Evolutionary conservation across 2,888 invertebrate species (phyloP), one percentile per base, ranked within the genome.

Genomic region (Rutpela maculata): DNA sequence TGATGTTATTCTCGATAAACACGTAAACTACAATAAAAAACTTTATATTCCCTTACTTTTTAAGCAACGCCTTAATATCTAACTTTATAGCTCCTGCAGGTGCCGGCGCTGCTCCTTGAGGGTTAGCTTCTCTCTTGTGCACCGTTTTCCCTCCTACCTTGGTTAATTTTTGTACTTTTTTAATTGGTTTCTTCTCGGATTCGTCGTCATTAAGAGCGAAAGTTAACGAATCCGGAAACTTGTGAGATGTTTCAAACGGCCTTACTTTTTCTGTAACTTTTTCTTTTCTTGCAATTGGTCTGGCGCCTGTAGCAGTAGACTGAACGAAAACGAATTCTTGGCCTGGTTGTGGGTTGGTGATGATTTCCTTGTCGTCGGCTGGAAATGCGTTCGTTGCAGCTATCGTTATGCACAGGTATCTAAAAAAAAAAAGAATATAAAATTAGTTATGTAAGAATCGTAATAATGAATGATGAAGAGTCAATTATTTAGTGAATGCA

Each of bases 231-330:
- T 89, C 92, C 0, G 93, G 93, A 81, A 94, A 91, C 89, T 95
- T 95, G 87, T 95, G 95, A 1, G 95, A 91, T 1, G 95, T 94
- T 89, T 95, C 95, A 84, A 95, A 95, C 11, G 89, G 88, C 65
- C 87, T 85, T 65, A 86, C 86, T 65, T 88, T 81, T n/a, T 79
- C 81, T 18, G 80, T 79, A 0, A 80, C 77, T 75, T 88, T 88
- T 70, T 88, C 88, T 82, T 90, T 89, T 60, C 89, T 84, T 5
- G 86, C 77, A 22, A 89, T 87, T 15, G 89, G 88, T 50, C 86
- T 86, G 0, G 89, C 87, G 26, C 88, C 89, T 7, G 87, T 82
- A 18, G 83, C 85, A 19, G 89, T 87, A 18, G 90, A 88, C 83
- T 93, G 93, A 75, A 94, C 92, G 84, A 92, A 91, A 60, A 94